Evolutionary conservation across 1,140 invertebrate genomes (phyloP), one percentile per base, ranked within the genome.

Genomic region (Triops longicaudatus): DNA sequence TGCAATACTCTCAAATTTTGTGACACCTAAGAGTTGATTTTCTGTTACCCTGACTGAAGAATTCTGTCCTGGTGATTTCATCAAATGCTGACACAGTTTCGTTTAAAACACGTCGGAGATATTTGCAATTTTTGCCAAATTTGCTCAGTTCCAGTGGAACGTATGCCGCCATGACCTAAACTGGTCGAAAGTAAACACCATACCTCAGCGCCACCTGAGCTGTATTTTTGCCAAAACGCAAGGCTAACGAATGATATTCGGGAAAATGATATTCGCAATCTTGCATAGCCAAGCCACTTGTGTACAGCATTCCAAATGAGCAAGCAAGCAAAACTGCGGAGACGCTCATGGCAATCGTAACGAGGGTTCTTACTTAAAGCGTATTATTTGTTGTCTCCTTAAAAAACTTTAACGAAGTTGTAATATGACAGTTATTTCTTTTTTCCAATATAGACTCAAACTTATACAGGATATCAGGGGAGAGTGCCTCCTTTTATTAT

Each of bases 101-200:
- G 17, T 63, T 63, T 22, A 63, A 63, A n/a, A 63, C 50, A 63
- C 50, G 50, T 63, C 50, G 50, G 6, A 63, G 22, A 17, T 63
- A 63, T 14, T 63, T 63, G 50, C 10, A 63, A 63, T 63, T 63
- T 63, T 63, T 63, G 50, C 50, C 22, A 63, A 63, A 63, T 63
- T 63, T 63, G 50, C 50, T 63, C 17, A 63, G 14, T 22, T 63
- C 50, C 50, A 63, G 14, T 6, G 50, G 50, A 22, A 63, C 50
- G 50, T 63, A 63, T 63, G 50, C 50, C 50, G 50, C 50, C 50
- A 63, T 63, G 50, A 63, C 50, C 50, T 63, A 63, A 63, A 63
- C 14, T 63, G 14, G 50, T 22, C 50, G 17, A 63, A 63, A 63
- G 50, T 63, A 63, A 63, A 63, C 50, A 63, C 43, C 5, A 9